Base-by-base conservation (phyloP, 2,797 vertebrate species). In the Diglossa cyanea region DNA sequence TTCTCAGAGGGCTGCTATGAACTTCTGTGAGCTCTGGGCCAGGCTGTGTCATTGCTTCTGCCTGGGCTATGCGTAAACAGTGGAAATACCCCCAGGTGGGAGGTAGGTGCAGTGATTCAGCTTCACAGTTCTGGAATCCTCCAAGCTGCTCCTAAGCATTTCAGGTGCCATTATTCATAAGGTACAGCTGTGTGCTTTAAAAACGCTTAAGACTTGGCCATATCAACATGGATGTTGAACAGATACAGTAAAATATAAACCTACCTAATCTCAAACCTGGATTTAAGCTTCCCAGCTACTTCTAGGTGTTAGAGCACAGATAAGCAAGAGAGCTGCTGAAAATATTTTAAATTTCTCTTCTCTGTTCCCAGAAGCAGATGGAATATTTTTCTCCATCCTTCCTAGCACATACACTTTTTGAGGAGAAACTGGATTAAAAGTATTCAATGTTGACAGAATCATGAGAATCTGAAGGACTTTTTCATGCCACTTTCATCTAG, bases 261-360 rank as follows among this genome's bases (percentile, higher is more conserved):
- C 13, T 73, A 42, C 30, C 62, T 92, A 92, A 88, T 86, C 86
- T 85, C 67, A 89, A 70, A 42, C 44, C 15, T 9, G 0, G 15
- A 54, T 87, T 93, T 94, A 92, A 95, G 47, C 71, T 90, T 95
- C 23, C 40, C 37, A 37, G 62, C 75, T 95, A 82, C 77, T 87
- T 89, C 53, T 76, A 65, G 42, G 57, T 93, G 57, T 82, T 95
- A 84, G 48, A 84, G 54, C 37, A 82, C 71, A 87, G 86, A 89
- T 91, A 95, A 91, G 78, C 48, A 76, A 67, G 26, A 79, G 25
- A 72, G 60, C 75, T 90, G 88, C 80, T 90, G 74, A 85, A 95
- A 86, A 68, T 77, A 68, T 67, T 94, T 85, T 0, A 91, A 90
- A 91, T 80, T 86, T 42, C 19, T 80, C 33, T 51, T 42, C 11